A percentile compares a stretch with the other conserved stretches of the same genome.
Conservation (phyloP, 2,797 vertebrate genomes). For the Mallotus villosus region DNA sequence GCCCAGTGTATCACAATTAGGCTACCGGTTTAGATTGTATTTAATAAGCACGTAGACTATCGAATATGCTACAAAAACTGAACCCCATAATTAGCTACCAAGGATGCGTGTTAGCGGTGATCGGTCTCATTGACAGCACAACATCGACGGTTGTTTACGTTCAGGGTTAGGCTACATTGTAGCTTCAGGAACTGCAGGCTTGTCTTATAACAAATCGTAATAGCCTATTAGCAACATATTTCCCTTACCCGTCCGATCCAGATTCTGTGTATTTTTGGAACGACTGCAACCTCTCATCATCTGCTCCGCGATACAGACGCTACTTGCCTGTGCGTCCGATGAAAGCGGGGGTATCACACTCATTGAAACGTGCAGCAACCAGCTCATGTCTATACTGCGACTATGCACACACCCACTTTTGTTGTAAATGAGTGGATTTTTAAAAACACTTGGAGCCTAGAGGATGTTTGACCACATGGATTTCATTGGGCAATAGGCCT, state of each 20-base stretch:
- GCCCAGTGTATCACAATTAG: no score
- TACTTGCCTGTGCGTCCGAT: constrained; percentile 17
- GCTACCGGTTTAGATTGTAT: no score
- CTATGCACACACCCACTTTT: constrained; percentile 43
- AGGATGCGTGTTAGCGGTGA: no score
- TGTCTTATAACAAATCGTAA: no score
- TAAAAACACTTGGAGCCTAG: not conserved
- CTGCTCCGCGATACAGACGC: constrained; percentile 43
- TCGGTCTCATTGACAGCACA: constrained; percentile 31
- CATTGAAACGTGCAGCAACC: constrained; percentile 9
- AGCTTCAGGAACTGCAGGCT: not conserved
- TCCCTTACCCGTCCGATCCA: constrained; percentile 66
- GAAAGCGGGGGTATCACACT: not conserved
- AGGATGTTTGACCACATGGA: no score
- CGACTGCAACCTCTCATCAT: constrained; percentile 78
- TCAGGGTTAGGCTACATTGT: not conserved
- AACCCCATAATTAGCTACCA: no score
- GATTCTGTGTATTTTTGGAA: constrained; percentile 61
- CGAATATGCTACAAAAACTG: no score
- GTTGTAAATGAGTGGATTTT: constrained; percentile 27
- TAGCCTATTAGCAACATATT: not conserved
- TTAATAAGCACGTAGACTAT: no score
- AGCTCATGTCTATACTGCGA: constrained; percentile 13
- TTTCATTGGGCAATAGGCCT: no score
- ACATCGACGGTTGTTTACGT: constrained; percentile 71